Base-by-base conservation (phyloP, 2,113 vertebrate genomes). In the Furnarius figulus region DNA sequence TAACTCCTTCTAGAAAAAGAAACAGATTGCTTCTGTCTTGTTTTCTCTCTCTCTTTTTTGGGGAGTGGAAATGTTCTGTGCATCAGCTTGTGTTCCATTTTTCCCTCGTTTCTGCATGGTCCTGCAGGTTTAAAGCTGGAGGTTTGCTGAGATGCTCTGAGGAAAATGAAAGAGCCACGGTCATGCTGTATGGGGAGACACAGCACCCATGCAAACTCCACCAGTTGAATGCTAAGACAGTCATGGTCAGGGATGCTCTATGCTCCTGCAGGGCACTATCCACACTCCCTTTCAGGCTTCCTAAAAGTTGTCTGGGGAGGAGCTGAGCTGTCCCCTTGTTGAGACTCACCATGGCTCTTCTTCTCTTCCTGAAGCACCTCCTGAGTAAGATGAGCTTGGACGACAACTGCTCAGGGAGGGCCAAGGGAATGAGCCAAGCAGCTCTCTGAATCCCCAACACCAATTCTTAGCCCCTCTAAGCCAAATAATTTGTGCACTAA, bases 211-310 rank as follows among this genome's bases (percentile, higher is more conserved):
- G 9, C 23, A 39, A 63, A 16, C 68, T 6, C 2, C 49, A 14
- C 35, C 70, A 25, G 47, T 9, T 1, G 1, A 2, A 0, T 7
- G 8, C 49, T 40, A 6, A 28, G 0, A 17, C 39, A 12, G 21
- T 27, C 4, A 14, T 30, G 3, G 52, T 75, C 70, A 63, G 70
- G 1, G 1, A 12, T 1, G 7, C 59, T 55, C 61, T 23, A 13
- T 10, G 22, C 35, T 63, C 53, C 65, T 23, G 7, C 56, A 22
- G 61, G 35, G 52, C 31, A 24, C 28, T 31, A 19, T 30, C 82
- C 4, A 0, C 0, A 3, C 53, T 89, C 44, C 27, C 42, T 23
- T 46, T 65, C n/a, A 28, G 68, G 40, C 78, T 85, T 40, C 33
- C 55, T 61, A 19, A 30, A 56, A 65, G 53, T 68, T 2, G 2